Percentiles rank a stretch among this genome's conserved stretches.
phyloP scores from a whole-genome alignment of 2,888 invertebrate genomes.

The Nomada fabriciana region DNA sequence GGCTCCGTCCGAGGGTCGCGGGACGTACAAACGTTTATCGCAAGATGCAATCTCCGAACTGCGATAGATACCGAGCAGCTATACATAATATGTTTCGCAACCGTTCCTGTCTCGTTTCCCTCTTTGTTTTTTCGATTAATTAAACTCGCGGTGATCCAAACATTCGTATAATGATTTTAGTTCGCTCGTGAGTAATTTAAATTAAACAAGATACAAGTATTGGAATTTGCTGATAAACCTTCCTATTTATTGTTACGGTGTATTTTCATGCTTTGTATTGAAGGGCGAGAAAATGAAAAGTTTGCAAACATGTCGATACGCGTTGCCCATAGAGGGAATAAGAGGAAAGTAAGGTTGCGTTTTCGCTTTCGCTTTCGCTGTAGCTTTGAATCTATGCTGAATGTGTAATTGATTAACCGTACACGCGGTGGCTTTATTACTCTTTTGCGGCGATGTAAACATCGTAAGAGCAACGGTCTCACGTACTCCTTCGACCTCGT shows the following conservation, averaged over 20 bases:
- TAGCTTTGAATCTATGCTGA: not conserved
- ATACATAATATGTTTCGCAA: slow-evolving; percentile 4
- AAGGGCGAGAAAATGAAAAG: too few relatives aligned
- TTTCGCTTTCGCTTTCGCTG: not conserved
- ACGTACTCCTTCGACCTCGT: not conserved
- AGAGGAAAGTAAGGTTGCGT: too few relatives aligned
- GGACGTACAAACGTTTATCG: slow-evolving; percentile 44
- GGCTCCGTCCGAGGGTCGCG: slow-evolving; percentile 25
- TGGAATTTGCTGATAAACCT: too few relatives aligned
- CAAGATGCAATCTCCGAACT: slow-evolving; percentile 38
- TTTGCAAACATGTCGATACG: too few relatives aligned
- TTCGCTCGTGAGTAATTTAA: too few relatives aligned
- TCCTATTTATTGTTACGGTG: too few relatives aligned
- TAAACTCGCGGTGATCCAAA: too few relatives aligned
- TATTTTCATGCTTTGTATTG: too few relatives aligned
- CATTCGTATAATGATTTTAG: too few relatives aligned
- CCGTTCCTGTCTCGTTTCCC: slow-evolving; percentile 36
- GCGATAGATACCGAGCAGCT: slow-evolving; percentile 46
- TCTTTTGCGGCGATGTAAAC: not conserved
- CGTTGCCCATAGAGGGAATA: too few relatives aligned
- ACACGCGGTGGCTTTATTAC: not conserved
- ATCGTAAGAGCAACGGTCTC: not conserved
- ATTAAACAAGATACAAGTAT: too few relatives aligned
- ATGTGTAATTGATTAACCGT: not conserved
- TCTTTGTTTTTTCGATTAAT: not conserved